phyloP scores from a whole-genome alignment of 2,888 invertebrate species.

The Oligia fasciuncula region DNA sequence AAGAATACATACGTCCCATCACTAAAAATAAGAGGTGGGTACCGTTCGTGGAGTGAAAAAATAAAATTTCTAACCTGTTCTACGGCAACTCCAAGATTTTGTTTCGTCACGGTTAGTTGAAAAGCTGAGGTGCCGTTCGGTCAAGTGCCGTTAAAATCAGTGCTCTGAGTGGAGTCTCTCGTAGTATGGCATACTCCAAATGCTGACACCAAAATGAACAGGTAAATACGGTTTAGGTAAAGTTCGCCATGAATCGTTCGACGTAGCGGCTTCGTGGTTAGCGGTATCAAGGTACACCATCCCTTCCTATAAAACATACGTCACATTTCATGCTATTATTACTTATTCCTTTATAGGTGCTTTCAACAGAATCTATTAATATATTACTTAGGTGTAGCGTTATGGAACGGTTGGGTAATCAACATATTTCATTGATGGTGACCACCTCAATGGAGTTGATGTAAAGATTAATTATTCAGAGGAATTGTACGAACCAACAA shows the following conservation, averaged over 20 bases:
- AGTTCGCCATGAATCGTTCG: constrained; percentile 3
- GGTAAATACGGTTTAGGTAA: background rate
- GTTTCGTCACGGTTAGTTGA: background rate
- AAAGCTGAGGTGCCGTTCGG: background rate
- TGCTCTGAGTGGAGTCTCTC: background rate
- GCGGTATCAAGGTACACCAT: background rate
- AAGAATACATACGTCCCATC: background rate
- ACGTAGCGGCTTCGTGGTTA: constrained; percentile 29
- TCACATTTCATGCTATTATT: constrained; percentile 22
- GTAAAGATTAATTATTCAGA: constrained; percentile 3
- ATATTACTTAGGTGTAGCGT: constrained; percentile 21
- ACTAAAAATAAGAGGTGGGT: background rate
- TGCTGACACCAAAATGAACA: constrained; percentile 19
- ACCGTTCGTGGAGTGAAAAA: background rate
- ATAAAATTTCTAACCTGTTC: background rate
- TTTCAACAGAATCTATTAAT: constrained; percentile 52
- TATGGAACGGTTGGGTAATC: constrained; percentile 23
- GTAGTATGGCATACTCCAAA: background rate
- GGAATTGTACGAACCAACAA: background rate
- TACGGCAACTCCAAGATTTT: background rate
- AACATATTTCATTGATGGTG: constrained; percentile 38
- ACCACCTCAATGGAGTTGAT: constrained; percentile 5
- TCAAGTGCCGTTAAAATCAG: background rate
- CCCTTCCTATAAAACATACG: constrained; percentile 2
- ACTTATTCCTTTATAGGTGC: constrained; percentile 33